Conservation (phyloP, 2,113 vertebrate species). For the Hippocampus guttulatus region DNA sequence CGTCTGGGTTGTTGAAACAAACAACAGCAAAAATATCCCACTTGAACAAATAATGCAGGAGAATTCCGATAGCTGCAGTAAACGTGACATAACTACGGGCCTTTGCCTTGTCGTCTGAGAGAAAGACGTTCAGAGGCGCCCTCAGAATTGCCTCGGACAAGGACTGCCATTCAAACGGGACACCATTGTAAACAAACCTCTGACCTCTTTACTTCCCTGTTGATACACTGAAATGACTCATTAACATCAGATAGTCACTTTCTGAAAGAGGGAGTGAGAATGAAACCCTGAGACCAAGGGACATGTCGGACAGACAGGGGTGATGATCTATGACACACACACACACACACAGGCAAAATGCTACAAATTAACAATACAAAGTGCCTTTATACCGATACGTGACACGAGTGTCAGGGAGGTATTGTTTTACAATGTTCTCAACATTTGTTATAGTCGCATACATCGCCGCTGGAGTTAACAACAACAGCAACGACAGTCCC, state of each 20-base stretch:
- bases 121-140: conserved; percentile 22
- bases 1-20: conserved; percentile 52
- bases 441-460: no score
- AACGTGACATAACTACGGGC: conserved; percentile 2
- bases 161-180: conserved; percentile 63
- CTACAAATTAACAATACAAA: no score
- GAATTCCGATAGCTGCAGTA: neutral
- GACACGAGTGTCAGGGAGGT: no score
- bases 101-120: conserved; percentile 9
- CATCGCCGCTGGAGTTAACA: no score
- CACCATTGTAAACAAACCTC: conserved; percentile 63
- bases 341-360: no score
- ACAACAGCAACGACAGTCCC: neutral
- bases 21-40: conserved; percentile 18
- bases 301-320: conserved; percentile 48
- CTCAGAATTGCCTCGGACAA: conserved; percentile 35
- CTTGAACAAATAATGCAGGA: conserved; percentile 38
- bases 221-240: conserved; percentile 55
- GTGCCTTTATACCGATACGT: no score
- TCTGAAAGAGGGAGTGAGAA: conserved; percentile 13
- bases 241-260: conserved; percentile 52
- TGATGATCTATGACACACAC: conserved; percentile 56
- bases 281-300: conserved; percentile 23
- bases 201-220: conserved; percentile 62
- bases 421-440: no score